Base-by-base conservation (phyloP, 2,888 invertebrate species). In the Cerastis rubricosa region DNA sequence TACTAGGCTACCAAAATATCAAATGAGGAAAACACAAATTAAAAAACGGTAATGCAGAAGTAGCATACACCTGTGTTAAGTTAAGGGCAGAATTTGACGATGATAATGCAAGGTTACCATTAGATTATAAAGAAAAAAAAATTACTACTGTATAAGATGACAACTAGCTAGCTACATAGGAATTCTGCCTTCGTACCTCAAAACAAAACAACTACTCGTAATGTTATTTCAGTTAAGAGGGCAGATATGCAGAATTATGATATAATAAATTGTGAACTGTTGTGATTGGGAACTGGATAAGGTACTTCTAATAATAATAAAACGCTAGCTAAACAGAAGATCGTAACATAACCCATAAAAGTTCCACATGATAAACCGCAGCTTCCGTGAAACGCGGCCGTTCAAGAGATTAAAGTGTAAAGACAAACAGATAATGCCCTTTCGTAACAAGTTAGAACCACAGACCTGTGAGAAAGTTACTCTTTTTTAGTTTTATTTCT, bases 391-490 rank as follows among this genome's bases (percentile, higher is more conserved):
- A 87, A 79, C 72, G 76, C 80, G 80, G 78, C 66, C 87, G 78
- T 85, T 87, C 63, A 78, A 76, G 72, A 88, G 87, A 87, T 87
- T 80, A 85, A 85, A 82, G 65, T 78, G 74, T 73, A 63, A 81
- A 88, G 82, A 85, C 89, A 82, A 87, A 88, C 85, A 87, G 65
- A 87, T 84, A 80, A 80, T 85, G 66, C 81, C 71, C 68, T 88
- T 87, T 79, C 79, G 85, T 76, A 86, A 87, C 73, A 67, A 77
- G 84, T 74, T 83, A 87, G 73, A 71, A 77, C 72, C 77, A 63
- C 71, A 68, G 64, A 76, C 64, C 75, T 74, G 75, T 84, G 82
- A 71, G 89, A 87, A 79, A 85, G 77, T 75, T 76, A 57, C 61
- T 64, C 47, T 76, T 78, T 49, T 73, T 77, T 74, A 65, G 61